Evolutionary conservation across 2,888 invertebrate species (phyloP).

Genomic region (Torymus texanus): DNA sequence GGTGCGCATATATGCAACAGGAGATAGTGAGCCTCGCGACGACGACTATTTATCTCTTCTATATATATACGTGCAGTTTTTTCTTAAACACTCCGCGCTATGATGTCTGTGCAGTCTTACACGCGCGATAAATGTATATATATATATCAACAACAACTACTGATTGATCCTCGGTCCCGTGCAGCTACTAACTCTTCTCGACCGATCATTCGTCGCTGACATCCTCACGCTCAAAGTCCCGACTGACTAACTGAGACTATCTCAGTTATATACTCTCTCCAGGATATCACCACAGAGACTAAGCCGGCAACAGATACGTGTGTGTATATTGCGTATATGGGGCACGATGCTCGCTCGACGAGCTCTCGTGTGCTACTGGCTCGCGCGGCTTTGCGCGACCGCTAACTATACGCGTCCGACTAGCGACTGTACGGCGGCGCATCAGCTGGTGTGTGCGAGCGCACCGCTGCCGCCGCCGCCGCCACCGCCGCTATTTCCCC

Average conservation of each 20-base stretch:
- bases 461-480: slow-evolving; percentile 13
- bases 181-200: slow-evolving; percentile 58
- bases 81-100: too few species aligned
- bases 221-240: neutral
- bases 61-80: too few species aligned
- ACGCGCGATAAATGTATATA: too few species aligned
- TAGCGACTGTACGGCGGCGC: slow-evolving; percentile 71
- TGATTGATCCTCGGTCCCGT: neutral
- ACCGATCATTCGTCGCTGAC: neutral
- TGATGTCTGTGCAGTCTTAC: too few species aligned
- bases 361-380: slow-evolving; percentile 75
- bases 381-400: slow-evolving; percentile 66
- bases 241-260: too few species aligned
- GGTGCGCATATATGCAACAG: too few species aligned
- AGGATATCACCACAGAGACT: too few species aligned
- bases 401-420: slow-evolving; percentile 77
- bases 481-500: neutral
- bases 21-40: too few species aligned
- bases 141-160: neutral
- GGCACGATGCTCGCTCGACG: slow-evolving; percentile 72
- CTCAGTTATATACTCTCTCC: too few species aligned
- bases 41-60: too few species aligned
- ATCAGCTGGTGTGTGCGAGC: slow-evolving; percentile 23
- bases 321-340: slow-evolving; percentile 55
- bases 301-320: too few species aligned